phyloP scores from a whole-genome alignment of 2,888 invertebrate genomes.

The Pachydiplax longipennis region DNA sequence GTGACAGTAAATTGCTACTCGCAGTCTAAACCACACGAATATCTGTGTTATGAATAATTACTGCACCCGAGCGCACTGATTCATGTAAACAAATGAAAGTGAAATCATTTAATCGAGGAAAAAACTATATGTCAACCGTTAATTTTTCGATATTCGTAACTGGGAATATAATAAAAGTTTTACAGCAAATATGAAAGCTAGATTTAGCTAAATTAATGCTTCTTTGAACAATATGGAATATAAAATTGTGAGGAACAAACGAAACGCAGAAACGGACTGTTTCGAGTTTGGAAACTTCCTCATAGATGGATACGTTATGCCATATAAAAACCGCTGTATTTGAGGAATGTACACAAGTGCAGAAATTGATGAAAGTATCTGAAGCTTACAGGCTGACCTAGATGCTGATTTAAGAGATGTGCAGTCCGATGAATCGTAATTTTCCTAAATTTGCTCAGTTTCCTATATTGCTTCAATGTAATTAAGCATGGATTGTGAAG shows the following conservation, averaged over 20 bases:
- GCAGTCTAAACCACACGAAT: background rate
- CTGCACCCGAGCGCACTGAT: background rate
- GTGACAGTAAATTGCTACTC: background rate
- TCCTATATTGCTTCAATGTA: background rate
- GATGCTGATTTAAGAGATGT: background rate
- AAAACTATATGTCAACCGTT: too few relatives aligned
- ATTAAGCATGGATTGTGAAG: background rate
- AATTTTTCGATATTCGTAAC: too few relatives aligned
- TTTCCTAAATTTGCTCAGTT: background rate
- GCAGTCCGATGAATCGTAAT: background rate
- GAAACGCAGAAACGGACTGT: background rate
- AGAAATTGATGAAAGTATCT: background rate
- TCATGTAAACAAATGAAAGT: constrained; percentile 16
- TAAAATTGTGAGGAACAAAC: background rate
- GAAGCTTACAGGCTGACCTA: background rate
- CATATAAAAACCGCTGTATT: background rate
- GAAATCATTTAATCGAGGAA: background rate
- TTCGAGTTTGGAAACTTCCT: background rate
- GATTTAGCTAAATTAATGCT: too few relatives aligned
- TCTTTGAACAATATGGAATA: too few relatives aligned
- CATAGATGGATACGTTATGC: background rate
- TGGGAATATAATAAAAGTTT: too few relatives aligned
- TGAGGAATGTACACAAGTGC: background rate
- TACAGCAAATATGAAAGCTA: too few relatives aligned
- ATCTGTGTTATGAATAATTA: constrained; percentile 8